A percentile compares a stretch with the other conserved stretches of the same genome.
phyloP scores from a whole-genome alignment of 1,140 invertebrate species.

The Psilanteris sp. region DNA sequence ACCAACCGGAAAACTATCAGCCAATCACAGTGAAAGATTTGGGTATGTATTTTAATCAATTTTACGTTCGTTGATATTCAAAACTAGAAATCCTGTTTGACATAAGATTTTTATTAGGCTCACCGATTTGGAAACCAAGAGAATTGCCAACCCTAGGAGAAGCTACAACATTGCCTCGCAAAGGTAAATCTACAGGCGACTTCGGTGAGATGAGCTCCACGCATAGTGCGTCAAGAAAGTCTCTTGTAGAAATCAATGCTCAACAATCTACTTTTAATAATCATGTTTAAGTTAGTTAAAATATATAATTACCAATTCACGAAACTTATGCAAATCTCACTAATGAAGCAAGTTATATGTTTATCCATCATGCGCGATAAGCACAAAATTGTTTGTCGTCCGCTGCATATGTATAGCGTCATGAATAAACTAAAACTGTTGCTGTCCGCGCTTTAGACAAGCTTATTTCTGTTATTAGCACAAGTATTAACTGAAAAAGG shows the following conservation, averaged over 20 bases:
- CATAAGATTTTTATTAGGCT: conserved; percentile 67
- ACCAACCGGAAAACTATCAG: conserved; percentile 93
- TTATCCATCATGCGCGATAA: conserved; percentile 42
- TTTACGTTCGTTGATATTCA: no score
- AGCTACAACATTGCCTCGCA: conserved; percentile 78
- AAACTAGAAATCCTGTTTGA: conserved; percentile 8
- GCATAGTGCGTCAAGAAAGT: conserved; percentile 78
- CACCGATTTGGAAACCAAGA: conserved; percentile 79
- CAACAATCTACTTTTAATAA: conserved; percentile 80
- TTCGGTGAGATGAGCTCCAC: conserved; percentile 77
- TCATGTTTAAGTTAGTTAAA: conserved; percentile 75
- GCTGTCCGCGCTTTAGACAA: conserved; percentile 67
- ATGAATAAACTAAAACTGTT: conserved; percentile 57
- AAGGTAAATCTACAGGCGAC: conserved; percentile 78
- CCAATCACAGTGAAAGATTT: conserved; percentile 90
- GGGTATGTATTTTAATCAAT: conserved; percentile 90
- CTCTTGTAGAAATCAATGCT: conserved; percentile 79
- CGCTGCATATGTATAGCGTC: conserved; percentile 54
- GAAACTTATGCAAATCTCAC: conserved; percentile 22
- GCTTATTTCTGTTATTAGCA: conserved; percentile 32
- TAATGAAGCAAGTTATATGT: conserved; percentile 45
- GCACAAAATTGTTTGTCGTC: conserved; percentile 51
- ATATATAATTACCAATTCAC: conserved; percentile 53
- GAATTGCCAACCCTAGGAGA: conserved; percentile 78
- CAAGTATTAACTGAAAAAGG: conserved; percentile 7